Percentiles rank a stretch among this genome's conserved stretches.
Evolutionary conservation across 2,797 vertebrate species (phyloP).

Genomic region (Melanotaenia maccullochi): DNA sequence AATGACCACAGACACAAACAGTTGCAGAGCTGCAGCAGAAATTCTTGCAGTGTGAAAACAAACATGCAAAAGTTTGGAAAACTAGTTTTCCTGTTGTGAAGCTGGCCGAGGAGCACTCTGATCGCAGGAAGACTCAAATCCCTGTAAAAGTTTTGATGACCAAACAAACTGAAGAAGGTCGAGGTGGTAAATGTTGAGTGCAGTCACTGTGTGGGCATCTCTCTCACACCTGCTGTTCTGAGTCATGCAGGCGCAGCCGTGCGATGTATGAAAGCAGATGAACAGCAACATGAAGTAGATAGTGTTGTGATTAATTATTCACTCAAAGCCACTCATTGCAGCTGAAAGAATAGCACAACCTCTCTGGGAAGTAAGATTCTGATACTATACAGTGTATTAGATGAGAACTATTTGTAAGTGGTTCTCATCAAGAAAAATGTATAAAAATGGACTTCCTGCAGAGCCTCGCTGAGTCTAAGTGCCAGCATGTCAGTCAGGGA

Average conservation of each 20-base stretch:
- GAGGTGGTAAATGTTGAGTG: no score
- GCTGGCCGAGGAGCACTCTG: no score
- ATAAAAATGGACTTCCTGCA: constrained; percentile 30
- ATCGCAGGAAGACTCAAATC: no score
- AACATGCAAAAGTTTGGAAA: no score
- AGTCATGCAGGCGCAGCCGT: not conserved
- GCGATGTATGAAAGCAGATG: not conserved
- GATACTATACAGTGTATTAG: not conserved
- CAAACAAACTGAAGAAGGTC: no score
- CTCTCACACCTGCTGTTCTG: no score
- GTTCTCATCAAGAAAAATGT: constrained; percentile 18
- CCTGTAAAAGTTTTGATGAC: no score
- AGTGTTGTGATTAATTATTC: not conserved
- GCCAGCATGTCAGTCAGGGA: constrained; percentile 43
- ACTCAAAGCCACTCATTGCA: not conserved
- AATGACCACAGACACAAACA: no score
- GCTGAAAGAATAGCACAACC: not conserved
- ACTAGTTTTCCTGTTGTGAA: no score
- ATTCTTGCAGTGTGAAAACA: no score
- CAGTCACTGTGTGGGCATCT: not conserved
- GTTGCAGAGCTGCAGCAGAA: no score
- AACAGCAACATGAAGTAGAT: not conserved
- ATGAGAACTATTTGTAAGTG: not conserved
- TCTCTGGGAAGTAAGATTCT: not conserved
- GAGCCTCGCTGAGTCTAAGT: constrained; percentile 20